phyloP scores from a whole-genome alignment of 2,888 invertebrate species.

The Xestia ashworthii region DNA sequence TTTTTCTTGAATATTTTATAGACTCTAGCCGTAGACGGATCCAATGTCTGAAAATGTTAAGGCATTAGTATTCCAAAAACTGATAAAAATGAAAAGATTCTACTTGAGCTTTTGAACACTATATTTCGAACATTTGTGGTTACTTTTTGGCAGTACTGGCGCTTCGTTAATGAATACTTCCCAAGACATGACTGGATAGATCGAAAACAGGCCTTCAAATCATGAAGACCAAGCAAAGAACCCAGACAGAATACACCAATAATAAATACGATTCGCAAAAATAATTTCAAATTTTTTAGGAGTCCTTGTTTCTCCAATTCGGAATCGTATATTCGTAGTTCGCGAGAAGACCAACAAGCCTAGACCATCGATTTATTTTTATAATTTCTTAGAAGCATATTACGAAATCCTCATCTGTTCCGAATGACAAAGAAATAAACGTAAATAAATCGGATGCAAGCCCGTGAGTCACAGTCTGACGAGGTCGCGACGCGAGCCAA shows the following conservation, averaged over 20 bases:
- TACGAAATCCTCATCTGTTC: slow-evolving; percentile 49
- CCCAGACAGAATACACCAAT: background rate
- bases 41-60: background rate
- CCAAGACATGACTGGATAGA: background rate
- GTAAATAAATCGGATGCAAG: slow-evolving; percentile 65
- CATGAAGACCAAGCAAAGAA: background rate
- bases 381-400: slow-evolving; percentile 32
- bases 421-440: slow-evolving; percentile 52
- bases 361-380: slow-evolving; percentile 17
- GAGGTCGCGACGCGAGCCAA: slow-evolving; percentile 71
- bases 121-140: background rate
- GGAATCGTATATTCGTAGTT: background rate
- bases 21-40: background rate
- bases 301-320: slow-evolving; percentile 1
- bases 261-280: background rate
- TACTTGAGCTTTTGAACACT: background rate
- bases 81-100: background rate
- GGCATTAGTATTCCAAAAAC: background rate
- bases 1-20: slow-evolving; percentile 12
- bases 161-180: background rate
- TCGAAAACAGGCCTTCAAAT: background rate
- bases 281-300: background rate
- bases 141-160: background rate
- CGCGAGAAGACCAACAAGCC: background rate
- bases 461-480: slow-evolving; percentile 74